Evolutionary conservation across 1,140 invertebrate species (phyloP).

Genomic region (Drosophila yakuba): DNA sequence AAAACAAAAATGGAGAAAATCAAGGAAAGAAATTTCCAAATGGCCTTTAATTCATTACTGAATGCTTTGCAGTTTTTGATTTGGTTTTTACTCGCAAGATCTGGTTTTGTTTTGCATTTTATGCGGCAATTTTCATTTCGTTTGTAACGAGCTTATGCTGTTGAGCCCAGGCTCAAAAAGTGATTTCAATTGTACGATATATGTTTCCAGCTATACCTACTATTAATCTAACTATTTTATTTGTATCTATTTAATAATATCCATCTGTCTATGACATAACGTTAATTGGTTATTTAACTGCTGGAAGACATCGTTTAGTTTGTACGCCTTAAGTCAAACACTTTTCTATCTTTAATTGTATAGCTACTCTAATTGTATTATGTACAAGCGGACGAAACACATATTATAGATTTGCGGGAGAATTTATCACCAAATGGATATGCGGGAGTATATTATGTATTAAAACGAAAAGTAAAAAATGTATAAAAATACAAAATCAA

Average conservation of each 20-base stretch:
- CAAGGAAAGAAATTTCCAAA: conserved; percentile 26
- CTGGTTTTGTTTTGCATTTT: conserved; percentile 40
- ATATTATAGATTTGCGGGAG: conserved; percentile 70
- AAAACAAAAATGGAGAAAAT: conserved; percentile 1
- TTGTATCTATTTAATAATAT: conserved; percentile 58
- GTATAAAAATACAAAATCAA: conserved; percentile 75
- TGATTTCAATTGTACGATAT: conserved; percentile 77
- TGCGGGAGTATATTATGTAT: conserved; percentile 75
- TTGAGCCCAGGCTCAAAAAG: conserved; percentile 56
- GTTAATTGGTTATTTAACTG: conserved; percentile 52
- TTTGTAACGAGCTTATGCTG: conserved; percentile 60
- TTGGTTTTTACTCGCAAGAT: conserved; percentile 15
- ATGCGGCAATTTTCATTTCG: conserved; percentile 36
- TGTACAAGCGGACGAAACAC: conserved; percentile 55
- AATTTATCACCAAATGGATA: conserved; percentile 74
- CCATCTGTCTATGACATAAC: conserved; percentile 32
- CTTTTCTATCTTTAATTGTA: conserved; percentile 79
- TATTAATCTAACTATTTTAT: conserved; percentile 56
- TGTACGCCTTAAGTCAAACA: conserved; percentile 63
- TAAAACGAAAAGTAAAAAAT: conserved; percentile 68
- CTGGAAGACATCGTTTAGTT: conserved; percentile 71
- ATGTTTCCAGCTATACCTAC: conserved; percentile 53
- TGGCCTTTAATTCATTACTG: conserved; percentile 42
- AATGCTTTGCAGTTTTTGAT: conserved; percentile 35
- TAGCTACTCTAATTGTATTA: conserved; percentile 69